Evolutionary conservation across 2,797 vertebrate species (phyloP).

Genomic region (Synaphobranchus kaupii): DNA sequence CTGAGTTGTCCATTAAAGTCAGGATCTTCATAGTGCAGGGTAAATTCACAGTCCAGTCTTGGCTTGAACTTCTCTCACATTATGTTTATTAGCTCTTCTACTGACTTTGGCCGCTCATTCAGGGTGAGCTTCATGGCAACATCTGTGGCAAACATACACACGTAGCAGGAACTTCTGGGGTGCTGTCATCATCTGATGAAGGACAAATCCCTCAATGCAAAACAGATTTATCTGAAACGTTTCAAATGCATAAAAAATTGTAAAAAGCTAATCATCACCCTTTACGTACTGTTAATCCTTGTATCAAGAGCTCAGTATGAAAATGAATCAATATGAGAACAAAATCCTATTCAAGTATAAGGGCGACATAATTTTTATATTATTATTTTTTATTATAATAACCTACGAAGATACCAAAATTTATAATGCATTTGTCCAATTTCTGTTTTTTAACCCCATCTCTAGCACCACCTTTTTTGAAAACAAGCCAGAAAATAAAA

Average conservation of each 20-base stretch:
- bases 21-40: constrained; percentile 32
- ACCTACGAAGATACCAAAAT: not conserved
- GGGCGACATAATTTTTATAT: not conserved
- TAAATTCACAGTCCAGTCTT: constrained; percentile 41
- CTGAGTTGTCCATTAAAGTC: constrained; percentile 34
- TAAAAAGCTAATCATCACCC: too few relatives aligned
- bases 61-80: constrained; percentile 38
- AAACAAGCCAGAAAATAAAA: too few relatives aligned
- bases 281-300: not conserved
- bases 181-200: not conserved
- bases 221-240: not conserved
- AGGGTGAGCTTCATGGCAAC: constrained; percentile 32
- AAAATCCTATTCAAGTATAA: not conserved
- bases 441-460: too few relatives aligned
- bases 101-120: constrained; percentile 15
- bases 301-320: too few relatives aligned
- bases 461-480: too few relatives aligned
- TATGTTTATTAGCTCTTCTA: constrained; percentile 22
- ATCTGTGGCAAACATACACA: constrained; percentile 29
- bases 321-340: not conserved
- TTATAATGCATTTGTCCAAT: not conserved
- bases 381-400: too few relatives aligned
- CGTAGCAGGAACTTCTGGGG: constrained; percentile 27
- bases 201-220: not conserved
- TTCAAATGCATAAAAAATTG: too few relatives aligned